Percentiles rank a stretch among this genome's conserved stretches.
Evolutionary conservation across 1,140 invertebrate species (phyloP).

Genomic region (Bombus huntii): DNA sequence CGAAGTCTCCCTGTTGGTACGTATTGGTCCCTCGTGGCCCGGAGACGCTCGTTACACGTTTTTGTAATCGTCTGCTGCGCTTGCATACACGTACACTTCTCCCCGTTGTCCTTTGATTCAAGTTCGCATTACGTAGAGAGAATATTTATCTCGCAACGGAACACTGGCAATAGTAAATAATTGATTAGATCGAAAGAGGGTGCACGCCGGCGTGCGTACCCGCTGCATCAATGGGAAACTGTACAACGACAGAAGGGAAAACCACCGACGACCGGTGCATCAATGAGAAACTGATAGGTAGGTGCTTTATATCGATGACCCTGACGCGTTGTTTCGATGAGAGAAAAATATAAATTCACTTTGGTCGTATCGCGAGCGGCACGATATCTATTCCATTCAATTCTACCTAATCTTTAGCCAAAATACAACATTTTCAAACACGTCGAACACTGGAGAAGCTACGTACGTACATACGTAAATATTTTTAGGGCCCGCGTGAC

Average conservation of each 20-base stretch:
- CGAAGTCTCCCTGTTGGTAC: neutral
- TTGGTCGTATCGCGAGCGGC: too few relatives aligned
- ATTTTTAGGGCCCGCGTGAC: too few relatives aligned
- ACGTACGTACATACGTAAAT: too few relatives aligned
- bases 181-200: constrained; percentile 55
- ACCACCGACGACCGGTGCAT: constrained; percentile 17
- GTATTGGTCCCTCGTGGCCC: constrained; percentile 49
- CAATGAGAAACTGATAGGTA: constrained; percentile 5
- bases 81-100: neutral
- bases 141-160: constrained; percentile 61
- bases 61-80: neutral
- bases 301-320: neutral
- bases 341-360: neutral
- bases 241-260: constrained; percentile 26
- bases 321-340: neutral
- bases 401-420: too few relatives aligned
- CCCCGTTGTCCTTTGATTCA: constrained; percentile 33
- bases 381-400: too few relatives aligned
- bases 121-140: constrained; percentile 45
- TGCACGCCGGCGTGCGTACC: constrained; percentile 7
- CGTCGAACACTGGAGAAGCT: too few relatives aligned
- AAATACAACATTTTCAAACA: too few relatives aligned
- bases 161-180: constrained; percentile 56
- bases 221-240: constrained; percentile 32
- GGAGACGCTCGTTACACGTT: constrained; percentile 9